Evolutionary conservation across 2,797 vertebrate genomes (phyloP).

Genomic region (Rhadinocentrus ornatus): DNA sequence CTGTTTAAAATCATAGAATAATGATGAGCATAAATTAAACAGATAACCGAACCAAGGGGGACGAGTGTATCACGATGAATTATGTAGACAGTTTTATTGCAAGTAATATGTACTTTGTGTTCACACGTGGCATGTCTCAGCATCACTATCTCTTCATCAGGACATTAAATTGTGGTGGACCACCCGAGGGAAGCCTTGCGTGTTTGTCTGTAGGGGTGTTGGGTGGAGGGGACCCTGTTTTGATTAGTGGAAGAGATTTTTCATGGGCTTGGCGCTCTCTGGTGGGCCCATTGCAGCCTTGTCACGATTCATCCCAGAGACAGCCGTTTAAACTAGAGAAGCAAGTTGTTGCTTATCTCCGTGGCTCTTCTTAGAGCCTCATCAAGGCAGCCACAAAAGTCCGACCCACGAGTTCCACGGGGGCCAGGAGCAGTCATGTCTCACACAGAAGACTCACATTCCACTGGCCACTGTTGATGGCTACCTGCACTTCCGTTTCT

Average conservation of each 20-base stretch:
- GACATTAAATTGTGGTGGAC: conserved; percentile 51
- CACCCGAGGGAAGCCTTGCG: conserved; percentile 46
- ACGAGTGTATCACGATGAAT: conserved; percentile 50
- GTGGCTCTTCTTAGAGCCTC: conserved; percentile 54
- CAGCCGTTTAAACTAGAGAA: conserved; percentile 45
- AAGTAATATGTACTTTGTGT: conserved; percentile 43
- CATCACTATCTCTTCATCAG: conserved; percentile 51
- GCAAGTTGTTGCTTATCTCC: conserved; percentile 67
- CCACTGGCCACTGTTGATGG: conserved; percentile 75
- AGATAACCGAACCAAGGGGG: conserved; percentile 35
- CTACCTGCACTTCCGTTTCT: conserved; percentile 64
- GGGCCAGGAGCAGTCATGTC: conserved; percentile 66
- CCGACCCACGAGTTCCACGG: conserved; percentile 59
- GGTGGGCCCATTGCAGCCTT: conserved; percentile 59
- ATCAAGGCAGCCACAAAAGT: conserved; percentile 52
- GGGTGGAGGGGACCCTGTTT: conserved; percentile 68
- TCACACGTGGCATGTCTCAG: conserved; percentile 39
- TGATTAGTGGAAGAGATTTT: conserved; percentile 71
- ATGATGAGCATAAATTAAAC: conserved; percentile 45
- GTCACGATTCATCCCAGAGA: conserved; percentile 71
- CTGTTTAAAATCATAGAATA: conserved; percentile 39
- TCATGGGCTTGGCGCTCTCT: conserved; percentile 69
- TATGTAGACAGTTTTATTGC: conserved; percentile 65
- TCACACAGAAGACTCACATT: conserved; percentile 80
- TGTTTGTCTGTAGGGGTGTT: conserved; percentile 56